phyloP scores from a whole-genome alignment of 2,888 invertebrate genomes.

The Trissolcus japonicus region DNA sequence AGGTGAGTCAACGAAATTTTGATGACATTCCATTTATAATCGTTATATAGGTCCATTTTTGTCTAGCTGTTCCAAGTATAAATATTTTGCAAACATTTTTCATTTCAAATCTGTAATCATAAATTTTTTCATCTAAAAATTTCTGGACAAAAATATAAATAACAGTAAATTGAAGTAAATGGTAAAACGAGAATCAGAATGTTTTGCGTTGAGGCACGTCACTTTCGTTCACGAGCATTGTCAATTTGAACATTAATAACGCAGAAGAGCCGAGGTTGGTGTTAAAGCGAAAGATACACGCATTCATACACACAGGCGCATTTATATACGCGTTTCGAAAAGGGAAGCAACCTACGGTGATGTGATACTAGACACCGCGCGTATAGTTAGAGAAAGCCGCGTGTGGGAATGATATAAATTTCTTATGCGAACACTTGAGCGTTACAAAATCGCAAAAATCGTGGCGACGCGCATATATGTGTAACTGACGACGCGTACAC shows the following conservation, averaged over 20 bases:
- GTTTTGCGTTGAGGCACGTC: constrained; percentile 32
- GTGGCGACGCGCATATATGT: constrained; percentile 7
- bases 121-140: constrained; percentile 19
- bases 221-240: constrained; percentile 38
- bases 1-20: constrained; percentile 44
- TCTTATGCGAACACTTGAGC: constrained; percentile 27
- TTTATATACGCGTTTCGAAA: constrained; percentile 20
- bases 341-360: constrained; percentile 48
- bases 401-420: constrained; percentile 42
- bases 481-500: constrained; percentile 23
- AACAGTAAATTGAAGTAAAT: no score
- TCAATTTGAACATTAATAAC: constrained; percentile 39
- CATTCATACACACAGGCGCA: constrained; percentile 22
- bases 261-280: constrained; percentile 14
- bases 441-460: constrained; percentile 20
- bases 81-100: constrained; percentile 35
- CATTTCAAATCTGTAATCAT: constrained; percentile 43
- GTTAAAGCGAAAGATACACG: constrained; percentile 31
- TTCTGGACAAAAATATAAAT: background rate
- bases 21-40: constrained; percentile 14
- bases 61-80: background rate
- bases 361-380: constrained; percentile 58
- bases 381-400: constrained; percentile 52
- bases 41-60: no score
- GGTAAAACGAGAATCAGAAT: constrained; percentile 5